A percentile compares a stretch with the other conserved stretches of the same genome.
These are phyloP conservation scores for Cantharis rustica DNA, from an alignment of 2,888 invertebrate species.

Conservation along the genomic window DNA sequence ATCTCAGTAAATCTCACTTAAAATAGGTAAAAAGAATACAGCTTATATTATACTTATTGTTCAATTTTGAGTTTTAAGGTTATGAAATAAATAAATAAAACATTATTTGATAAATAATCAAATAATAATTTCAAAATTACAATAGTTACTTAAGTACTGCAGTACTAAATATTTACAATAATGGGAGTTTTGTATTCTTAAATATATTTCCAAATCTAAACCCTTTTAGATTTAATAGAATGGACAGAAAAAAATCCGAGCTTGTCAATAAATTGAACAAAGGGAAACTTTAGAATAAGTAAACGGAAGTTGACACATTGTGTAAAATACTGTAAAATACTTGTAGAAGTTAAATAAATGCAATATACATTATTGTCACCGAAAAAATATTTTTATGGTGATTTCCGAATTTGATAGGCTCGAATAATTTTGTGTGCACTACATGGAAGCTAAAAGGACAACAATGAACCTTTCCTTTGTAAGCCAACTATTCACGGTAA, in stretches of 20 bases:
- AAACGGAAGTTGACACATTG: not conserved
- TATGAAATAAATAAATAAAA: no score
- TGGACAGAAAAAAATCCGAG: not conserved
- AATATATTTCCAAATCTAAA: not conserved
- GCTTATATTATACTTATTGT: no score
- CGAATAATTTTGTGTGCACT: not conserved
- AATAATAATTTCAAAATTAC: no score
- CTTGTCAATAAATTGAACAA: not conserved
- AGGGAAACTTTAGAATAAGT: not conserved
- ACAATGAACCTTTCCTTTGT: not conserved
- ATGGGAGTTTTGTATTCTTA: not conserved
- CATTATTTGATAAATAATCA: no score
- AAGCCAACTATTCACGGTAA: slow-evolving; percentile 1
- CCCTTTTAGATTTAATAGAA: not conserved
- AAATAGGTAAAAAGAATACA: no score
- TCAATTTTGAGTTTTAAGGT: no score
- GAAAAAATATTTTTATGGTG: not conserved
- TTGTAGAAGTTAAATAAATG: not conserved
- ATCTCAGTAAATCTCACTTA: no score
- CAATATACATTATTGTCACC: not conserved
- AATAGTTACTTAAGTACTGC: no score
- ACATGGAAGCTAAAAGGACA: slow-evolving; percentile 1
- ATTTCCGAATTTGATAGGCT: not conserved
- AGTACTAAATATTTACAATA: not conserved
- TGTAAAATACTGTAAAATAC: not conserved